Conservation (phyloP, 2,113 vertebrate genomes). For the Cavia porcellus region DNA sequence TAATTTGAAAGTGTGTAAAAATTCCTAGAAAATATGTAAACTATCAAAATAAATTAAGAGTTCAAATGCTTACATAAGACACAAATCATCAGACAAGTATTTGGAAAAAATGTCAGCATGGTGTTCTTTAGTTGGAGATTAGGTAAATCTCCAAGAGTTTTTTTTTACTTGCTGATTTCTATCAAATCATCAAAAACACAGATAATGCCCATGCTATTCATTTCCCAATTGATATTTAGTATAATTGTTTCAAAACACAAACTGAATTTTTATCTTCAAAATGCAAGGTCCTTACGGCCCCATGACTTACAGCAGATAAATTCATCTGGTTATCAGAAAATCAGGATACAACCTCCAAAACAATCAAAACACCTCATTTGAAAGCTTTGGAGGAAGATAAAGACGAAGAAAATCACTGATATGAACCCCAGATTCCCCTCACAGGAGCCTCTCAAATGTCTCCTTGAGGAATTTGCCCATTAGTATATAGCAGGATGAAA, state of each 20-base stretch:
- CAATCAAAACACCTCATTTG: not conserved
- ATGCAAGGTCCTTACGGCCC: not conserved
- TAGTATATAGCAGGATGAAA: not conserved
- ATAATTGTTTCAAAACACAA: not conserved
- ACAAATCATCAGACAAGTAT: not conserved
- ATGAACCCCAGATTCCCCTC: not conserved
- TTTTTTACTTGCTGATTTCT: not conserved
- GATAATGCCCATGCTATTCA: not conserved
- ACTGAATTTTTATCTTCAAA: not conserved
- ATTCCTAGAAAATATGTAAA: not conserved
- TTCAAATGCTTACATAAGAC: not conserved
- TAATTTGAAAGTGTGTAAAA: not conserved
- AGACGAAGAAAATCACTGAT: not conserved
- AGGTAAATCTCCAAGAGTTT: not conserved
- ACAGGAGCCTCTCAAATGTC: not conserved
- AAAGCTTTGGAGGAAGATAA: not conserved
- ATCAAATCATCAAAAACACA: not conserved
- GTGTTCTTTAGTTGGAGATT: not conserved
- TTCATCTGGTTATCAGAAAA: constrained; percentile 21
- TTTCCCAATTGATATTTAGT: not conserved
- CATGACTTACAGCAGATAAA: not conserved
- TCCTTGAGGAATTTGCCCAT: not conserved
- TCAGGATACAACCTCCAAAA: not conserved
- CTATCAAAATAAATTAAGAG: not conserved
- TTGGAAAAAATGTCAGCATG: not conserved